These are phyloP conservation scores for Papilio polyxenes DNA, from an alignment of 1,140 invertebrate genomes.

Conservation along the genomic window DNA sequence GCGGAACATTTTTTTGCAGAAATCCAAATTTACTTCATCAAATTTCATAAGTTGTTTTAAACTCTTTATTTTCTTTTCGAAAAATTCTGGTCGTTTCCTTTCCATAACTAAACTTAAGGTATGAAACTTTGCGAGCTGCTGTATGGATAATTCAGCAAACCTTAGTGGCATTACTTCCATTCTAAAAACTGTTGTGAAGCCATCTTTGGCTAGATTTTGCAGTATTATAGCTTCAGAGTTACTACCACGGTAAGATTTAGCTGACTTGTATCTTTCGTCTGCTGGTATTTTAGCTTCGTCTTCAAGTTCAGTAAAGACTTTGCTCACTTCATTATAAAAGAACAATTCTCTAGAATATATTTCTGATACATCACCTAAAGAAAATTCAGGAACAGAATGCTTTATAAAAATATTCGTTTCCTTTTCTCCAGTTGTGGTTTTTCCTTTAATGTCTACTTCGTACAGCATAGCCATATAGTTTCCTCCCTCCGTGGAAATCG, in stretches of 20 bases:
- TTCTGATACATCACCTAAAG: slow-evolving; percentile 7
- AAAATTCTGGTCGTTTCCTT: slow-evolving; percentile 48
- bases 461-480: slow-evolving; percentile 45
- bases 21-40: slow-evolving; percentile 53
- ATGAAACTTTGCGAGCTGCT: slow-evolving; percentile 54
- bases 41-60: slow-evolving; percentile 59
- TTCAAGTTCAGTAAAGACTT: slow-evolving; percentile 45
- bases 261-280: slow-evolving; percentile 45
- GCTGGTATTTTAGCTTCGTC: slow-evolving; percentile 44
- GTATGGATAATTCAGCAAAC: slow-evolving; percentile 47
- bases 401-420: slow-evolving; percentile 47
- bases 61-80: slow-evolving; percentile 44
- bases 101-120: slow-evolving; percentile 49
- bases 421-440: slow-evolving; percentile 35
- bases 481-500: slow-evolving; percentile 37
- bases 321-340: slow-evolving; percentile 47
- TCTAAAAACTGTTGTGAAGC: slow-evolving; percentile 47
- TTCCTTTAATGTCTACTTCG: slow-evolving; percentile 45
- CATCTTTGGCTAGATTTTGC: slow-evolving; percentile 47
- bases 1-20: slow-evolving; percentile 52
- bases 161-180: slow-evolving; percentile 45
- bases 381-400: slow-evolving; percentile 28
- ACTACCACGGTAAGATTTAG: slow-evolving; percentile 41
- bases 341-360: slow-evolving; percentile 42
- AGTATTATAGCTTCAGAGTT: slow-evolving; percentile 45